Conservation (phyloP, 1,140 invertebrate genomes). For the Leptinotarsa texana region DNA sequence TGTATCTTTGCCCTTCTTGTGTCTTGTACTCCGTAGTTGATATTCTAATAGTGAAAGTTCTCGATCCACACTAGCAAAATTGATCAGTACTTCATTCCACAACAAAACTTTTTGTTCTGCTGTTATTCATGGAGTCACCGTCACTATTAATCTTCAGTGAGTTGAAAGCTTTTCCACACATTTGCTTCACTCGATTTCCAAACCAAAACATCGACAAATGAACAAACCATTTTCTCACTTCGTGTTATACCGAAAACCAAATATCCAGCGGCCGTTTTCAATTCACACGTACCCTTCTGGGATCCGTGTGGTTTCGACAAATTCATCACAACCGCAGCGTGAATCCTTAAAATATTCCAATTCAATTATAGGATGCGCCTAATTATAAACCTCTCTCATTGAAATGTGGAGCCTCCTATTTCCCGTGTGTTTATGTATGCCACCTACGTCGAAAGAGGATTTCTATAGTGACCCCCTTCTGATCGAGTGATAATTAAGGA, state of each 20-base stretch:
- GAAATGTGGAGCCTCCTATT: not conserved
- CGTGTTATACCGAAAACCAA: not conserved
- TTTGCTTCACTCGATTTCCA: too few relatives aligned
- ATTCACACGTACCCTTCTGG: not conserved
- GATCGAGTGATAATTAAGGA: not conserved
- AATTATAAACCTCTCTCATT: slow-evolving; percentile 10
- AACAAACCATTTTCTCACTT: too few relatives aligned
- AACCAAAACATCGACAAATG: too few relatives aligned
- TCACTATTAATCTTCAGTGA: too few relatives aligned
- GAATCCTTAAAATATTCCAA: slow-evolving; percentile 12
- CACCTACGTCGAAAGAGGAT: slow-evolving; percentile 9
- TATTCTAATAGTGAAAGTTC: too few relatives aligned
- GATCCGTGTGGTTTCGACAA: not conserved
- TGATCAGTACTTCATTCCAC: too few relatives aligned
- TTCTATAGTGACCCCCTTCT: not conserved
- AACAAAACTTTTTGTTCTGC: too few relatives aligned
- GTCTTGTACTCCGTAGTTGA: too few relatives aligned
- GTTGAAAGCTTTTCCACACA: too few relatives aligned
- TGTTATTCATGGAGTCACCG: too few relatives aligned
- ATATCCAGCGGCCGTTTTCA: not conserved
- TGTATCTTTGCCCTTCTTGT: too few relatives aligned
- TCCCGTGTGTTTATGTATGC: not conserved
- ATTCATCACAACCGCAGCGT: not conserved
- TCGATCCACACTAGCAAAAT: too few relatives aligned
- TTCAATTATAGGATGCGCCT: slow-evolving; percentile 7